Percentiles rank a stretch among this genome's conserved stretches.
These are phyloP conservation scores for Selene dorsalis DNA, from an alignment of 2,797 vertebrate genomes.

Conservation along the genomic window DNA sequence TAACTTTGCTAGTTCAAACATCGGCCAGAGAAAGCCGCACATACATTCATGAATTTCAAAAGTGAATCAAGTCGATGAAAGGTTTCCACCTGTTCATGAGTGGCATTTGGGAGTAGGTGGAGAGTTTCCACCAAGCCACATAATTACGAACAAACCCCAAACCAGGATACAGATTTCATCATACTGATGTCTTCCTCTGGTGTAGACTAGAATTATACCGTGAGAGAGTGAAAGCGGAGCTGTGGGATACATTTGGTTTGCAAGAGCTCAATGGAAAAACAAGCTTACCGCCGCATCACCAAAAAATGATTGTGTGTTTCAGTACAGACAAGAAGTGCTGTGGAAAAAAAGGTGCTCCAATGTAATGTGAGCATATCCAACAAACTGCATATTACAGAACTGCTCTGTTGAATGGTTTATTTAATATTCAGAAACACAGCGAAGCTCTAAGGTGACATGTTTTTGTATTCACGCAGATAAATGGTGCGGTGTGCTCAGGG, in stretches of 20 bases:
- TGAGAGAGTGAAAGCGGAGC: slow-evolving; percentile 17
- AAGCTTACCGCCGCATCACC: slow-evolving; percentile 18
- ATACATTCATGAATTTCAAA: background rate
- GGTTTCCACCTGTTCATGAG: slow-evolving; percentile 53
- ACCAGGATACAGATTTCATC: slow-evolving; percentile 42
- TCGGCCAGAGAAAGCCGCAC: slow-evolving; percentile 9
- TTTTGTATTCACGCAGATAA: slow-evolving; percentile 34
- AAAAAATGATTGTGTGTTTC: background rate
- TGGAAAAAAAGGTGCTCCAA: background rate
- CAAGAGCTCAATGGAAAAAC: slow-evolving; percentile 46
- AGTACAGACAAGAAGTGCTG: background rate
- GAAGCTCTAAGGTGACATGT: slow-evolving; percentile 6
- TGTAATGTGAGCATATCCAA: slow-evolving; percentile 6
- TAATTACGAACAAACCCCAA: slow-evolving; percentile 41
- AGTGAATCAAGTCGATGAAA: slow-evolving; percentile 25
- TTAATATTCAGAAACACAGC: background rate
- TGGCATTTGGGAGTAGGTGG: slow-evolving; percentile 9
- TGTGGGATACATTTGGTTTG: slow-evolving; percentile 21
- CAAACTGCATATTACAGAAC: background rate
- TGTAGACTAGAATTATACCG: slow-evolving; percentile 32
- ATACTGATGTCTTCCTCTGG: slow-evolving; percentile 33
- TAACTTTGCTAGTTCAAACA: slow-evolving; percentile 19
- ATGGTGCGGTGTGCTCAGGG: slow-evolving; percentile 24
- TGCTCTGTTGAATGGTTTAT: slow-evolving; percentile 14
- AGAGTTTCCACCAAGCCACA: slow-evolving; percentile 31